Evolutionary conservation across 2,797 vertebrate species (phyloP).

Genomic region (Macroramphosus scolopax): DNA sequence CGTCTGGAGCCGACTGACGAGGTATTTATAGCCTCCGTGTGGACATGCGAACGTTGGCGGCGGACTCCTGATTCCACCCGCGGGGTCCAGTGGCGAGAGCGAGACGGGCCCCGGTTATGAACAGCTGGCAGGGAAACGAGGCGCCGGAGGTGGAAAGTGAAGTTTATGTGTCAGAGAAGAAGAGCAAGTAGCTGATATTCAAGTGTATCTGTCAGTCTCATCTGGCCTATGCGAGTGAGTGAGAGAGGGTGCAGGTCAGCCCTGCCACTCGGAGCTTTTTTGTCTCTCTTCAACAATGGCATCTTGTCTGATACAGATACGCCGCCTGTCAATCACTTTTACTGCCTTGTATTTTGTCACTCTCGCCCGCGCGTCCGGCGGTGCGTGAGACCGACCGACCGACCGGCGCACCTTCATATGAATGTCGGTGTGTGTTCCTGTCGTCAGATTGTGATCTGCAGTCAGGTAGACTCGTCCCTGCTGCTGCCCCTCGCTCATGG

Average conservation of each 20-base stretch:
- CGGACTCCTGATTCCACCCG: slow-evolving; percentile 23
- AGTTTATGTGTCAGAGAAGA: slow-evolving; percentile 53
- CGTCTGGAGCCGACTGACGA: slow-evolving; percentile 31
- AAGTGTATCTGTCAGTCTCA: slow-evolving; percentile 58
- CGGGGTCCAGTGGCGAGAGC: slow-evolving; percentile 15
- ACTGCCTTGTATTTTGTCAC: slow-evolving; percentile 62
- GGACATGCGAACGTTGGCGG: slow-evolving; percentile 25
- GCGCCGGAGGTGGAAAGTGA: slow-evolving; percentile 50
- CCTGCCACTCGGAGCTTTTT: slow-evolving; percentile 40
- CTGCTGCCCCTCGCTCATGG: slow-evolving; percentile 55
- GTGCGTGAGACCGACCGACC: slow-evolving; percentile 1
- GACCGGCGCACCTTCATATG: slow-evolving; percentile 24
- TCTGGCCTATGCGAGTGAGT: slow-evolving; percentile 30
- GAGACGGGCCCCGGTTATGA: slow-evolving; percentile 32
- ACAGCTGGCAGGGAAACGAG: slow-evolving; percentile 34
- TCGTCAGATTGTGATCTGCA: slow-evolving; percentile 72
- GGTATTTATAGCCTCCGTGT: slow-evolving; percentile 52
- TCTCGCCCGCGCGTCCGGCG: slow-evolving; percentile 38
- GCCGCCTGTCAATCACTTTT: slow-evolving; percentile 64
- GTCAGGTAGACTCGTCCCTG: slow-evolving; percentile 60
- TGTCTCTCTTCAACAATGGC: slow-evolving; percentile 59
- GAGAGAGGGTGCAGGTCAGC: slow-evolving; percentile 58
- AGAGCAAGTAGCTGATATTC: slow-evolving; percentile 51
- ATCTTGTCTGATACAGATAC: slow-evolving; percentile 65
- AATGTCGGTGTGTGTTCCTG: slow-evolving; percentile 29